Evolutionary conservation across 2,797 vertebrate genomes (phyloP).

Genomic region (Loris lydekkerianus): DNA sequence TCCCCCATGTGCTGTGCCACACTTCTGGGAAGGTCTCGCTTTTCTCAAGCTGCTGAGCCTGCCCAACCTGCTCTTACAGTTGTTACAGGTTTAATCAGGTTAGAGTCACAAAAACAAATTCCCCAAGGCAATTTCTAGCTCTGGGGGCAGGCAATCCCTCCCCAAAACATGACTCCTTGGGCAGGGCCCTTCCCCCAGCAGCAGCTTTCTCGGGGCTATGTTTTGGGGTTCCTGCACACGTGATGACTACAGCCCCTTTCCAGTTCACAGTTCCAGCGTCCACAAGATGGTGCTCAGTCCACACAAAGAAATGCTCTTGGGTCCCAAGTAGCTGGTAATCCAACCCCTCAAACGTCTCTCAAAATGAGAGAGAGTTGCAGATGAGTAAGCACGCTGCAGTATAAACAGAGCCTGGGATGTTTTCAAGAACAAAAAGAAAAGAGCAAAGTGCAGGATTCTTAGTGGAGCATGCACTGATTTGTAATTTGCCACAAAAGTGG

Average conservation of each 20-base stretch:
- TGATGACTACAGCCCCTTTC: not conserved
- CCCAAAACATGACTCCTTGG: not conserved
- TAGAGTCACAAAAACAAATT: not conserved
- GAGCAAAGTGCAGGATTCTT: not conserved
- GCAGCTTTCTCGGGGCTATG: not conserved
- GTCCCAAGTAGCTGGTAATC: not conserved
- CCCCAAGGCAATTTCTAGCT: not conserved
- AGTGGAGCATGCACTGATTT: not conserved
- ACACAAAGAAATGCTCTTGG: not conserved
- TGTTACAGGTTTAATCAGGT: not conserved
- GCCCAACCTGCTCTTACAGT: not conserved
- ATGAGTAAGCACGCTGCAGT: not conserved
- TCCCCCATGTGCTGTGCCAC: fast-evolving
- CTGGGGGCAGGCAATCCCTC: not conserved
- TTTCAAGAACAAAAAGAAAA: constrained; percentile 7
- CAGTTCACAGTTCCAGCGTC: not conserved
- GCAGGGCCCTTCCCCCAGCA: not conserved
- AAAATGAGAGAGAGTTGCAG: not conserved
- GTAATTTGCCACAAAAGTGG: not conserved
- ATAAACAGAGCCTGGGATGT: not conserved
- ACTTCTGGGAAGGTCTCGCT: not conserved
- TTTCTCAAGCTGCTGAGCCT: not conserved
- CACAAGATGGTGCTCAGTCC: constrained; percentile 81
- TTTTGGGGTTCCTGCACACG: not conserved
- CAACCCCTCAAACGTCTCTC: not conserved